Conservation (phyloP, 1,140 invertebrate species). For the Diorhabda carinulata region DNA sequence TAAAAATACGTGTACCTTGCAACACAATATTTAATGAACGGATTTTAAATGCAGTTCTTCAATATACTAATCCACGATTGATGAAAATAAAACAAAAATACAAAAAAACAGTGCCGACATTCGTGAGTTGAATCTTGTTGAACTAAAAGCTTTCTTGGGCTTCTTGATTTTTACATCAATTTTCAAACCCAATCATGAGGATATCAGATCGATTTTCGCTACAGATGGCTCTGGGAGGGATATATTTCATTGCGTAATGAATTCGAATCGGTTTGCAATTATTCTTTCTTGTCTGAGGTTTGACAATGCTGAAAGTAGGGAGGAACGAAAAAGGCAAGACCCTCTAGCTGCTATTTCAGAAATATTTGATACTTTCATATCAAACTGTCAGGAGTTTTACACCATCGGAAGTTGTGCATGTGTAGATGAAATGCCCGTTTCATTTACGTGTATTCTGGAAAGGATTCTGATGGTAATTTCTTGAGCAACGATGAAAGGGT, state of each 20-base stretch:
- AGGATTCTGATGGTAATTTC: constrained; percentile 17
- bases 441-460: constrained; percentile 17
- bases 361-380: constrained; percentile 21
- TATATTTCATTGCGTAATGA: neutral
- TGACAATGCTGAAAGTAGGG: neutral
- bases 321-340: neutral
- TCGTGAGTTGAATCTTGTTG: too few relatives aligned
- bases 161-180: neutral
- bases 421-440: constrained; percentile 7
- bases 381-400: constrained; percentile 21
- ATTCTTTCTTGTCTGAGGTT: neutral
- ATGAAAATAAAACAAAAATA: neutral
- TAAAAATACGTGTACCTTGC: neutral
- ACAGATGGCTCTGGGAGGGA: neutral
- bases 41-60: neutral
- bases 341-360: constrained; percentile 23
- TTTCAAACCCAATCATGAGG: neutral
- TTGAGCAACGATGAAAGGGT: constrained; percentile 8
- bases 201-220: neutral
- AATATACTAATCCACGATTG: neutral
- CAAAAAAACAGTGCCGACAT: neutral
- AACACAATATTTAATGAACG: neutral
- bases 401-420: constrained; percentile 3
- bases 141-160: neutral
- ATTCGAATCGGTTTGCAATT: constrained; percentile 10